phyloP scores from a whole-genome alignment of 1,140 invertebrate genomes.

The Drosophila pandora region DNA sequence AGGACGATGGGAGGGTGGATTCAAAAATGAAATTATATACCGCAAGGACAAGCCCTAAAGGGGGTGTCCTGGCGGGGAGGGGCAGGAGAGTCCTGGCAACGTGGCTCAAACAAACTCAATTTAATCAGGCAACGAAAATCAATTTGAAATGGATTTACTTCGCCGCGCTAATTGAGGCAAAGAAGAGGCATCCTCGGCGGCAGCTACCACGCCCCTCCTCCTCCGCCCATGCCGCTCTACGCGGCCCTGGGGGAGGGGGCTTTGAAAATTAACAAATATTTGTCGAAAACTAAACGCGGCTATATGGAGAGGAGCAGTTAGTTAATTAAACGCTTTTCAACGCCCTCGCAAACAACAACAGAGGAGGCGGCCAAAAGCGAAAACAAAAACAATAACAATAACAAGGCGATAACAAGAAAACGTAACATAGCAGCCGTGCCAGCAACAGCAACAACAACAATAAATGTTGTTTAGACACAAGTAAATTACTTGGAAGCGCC shows the following conservation, averaged over 20 bases:
- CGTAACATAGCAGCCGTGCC: conserved; percentile 3
- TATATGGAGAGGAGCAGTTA: conserved; percentile 40
- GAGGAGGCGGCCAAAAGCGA: conserved; percentile 5
- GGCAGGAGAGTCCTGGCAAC: not conserved
- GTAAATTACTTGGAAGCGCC: conserved; percentile 74
- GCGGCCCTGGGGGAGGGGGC: not conserved
- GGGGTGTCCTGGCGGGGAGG: not conserved
- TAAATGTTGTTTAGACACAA: conserved; percentile 60
- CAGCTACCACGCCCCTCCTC: too few species aligned
- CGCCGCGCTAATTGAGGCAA: conserved; percentile 64
- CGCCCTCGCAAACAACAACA: conserved; percentile 10
- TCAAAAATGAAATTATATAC: conserved; percentile 51
- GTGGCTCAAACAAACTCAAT: conserved; percentile 45
- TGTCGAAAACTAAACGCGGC: conserved; percentile 57
- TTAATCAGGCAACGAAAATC: conserved; percentile 77
- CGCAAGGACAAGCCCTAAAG: conserved; percentile 32
- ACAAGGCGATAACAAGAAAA: conserved; percentile 27
- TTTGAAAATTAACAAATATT: conserved; percentile 67
- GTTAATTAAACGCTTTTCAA: conserved; percentile 72
- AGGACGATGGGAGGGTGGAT: not conserved
- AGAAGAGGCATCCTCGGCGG: not conserved
- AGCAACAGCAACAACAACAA: conserved; percentile 27
- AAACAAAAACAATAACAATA: conserved; percentile 15
- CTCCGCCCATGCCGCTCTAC: not conserved
- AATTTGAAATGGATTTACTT: conserved; percentile 80